Base-by-base conservation (phyloP, 2,797 vertebrate genomes). In the Melanotaenia maccullochi region DNA sequence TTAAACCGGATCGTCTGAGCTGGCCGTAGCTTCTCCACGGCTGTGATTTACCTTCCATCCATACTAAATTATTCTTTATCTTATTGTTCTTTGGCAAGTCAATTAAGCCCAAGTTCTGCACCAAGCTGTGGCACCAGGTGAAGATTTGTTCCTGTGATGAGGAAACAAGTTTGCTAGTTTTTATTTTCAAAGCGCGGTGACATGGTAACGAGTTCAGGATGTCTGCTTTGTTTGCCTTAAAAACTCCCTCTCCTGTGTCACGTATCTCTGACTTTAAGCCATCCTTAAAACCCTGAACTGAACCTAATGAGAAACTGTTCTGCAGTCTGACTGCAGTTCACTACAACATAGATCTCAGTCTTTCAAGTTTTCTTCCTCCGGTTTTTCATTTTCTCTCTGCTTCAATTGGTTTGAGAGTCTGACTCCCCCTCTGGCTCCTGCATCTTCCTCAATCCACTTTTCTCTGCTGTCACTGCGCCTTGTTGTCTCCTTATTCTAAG, bases 401-500 rank as follows among this genome's bases (percentile, higher is more conserved):
- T 71, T 76, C 59, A 30, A 62, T 54, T 65, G 44, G 75, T 66
- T 65, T 32, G 7, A 51, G 32, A 68, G 68, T 66, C 38, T 51
- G 40, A 59, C 55, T 70, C 49, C 33, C 60, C 59, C 65, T 70
- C 38, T 42, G 40, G n/a, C 58, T 68, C 8, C 49, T 0, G 0
- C 52, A 25, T 62, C 60, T 36, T 78, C 67, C 25, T 9, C 40
- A 49, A 22, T 66, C 49, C 56, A 20, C 25, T 22, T 32, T 73
- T 70, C 33, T 75, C 47, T 69, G 32, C 55, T 80, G 75, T 57
- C 47, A 51, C 28, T 60, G 73, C 73, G 60, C 25, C 38, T 71
- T 64, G 79, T 47, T 74, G 5, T 60, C 44, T 77, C 25, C 22
- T 65, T 42, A 68, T 73, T 73, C 1, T 61, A 71, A 81, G 51